Conservation (phyloP, 2,113 vertebrate genomes). For the Cheirogaleus medius region DNA sequence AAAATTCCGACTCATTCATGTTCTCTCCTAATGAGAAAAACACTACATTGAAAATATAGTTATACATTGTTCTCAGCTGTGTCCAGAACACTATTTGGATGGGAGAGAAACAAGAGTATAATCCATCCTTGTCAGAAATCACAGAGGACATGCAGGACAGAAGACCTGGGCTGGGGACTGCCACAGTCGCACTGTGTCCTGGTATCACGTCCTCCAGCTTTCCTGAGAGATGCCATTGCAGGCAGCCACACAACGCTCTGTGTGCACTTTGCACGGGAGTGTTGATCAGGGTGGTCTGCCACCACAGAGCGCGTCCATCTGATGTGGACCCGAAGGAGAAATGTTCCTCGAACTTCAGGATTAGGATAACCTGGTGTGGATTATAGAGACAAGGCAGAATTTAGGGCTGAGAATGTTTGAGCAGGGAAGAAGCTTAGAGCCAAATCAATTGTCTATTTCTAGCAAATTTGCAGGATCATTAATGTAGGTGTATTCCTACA, state of each 20-base stretch:
- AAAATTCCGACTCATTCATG: slow-evolving; percentile 64
- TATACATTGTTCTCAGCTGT: slow-evolving; percentile 30
- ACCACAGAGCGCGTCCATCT: background rate
- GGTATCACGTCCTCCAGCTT: background rate
- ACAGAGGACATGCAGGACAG: background rate
- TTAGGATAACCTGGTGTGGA: background rate
- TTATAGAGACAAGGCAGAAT: background rate
- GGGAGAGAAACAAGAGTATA: background rate
- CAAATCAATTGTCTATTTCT: background rate
- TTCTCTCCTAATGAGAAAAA: slow-evolving; percentile 66
- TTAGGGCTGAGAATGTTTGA: background rate
- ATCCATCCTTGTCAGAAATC: background rate
- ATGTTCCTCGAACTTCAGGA: background rate
- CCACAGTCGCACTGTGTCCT: background rate
- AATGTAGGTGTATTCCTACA: background rate
- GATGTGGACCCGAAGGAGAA: background rate
- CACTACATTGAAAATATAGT: slow-evolving; percentile 33
- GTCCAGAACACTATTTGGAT: slow-evolving; percentile 40
- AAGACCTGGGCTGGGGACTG: background rate
- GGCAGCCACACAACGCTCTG: background rate
- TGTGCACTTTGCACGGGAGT: background rate
- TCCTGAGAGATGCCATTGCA: background rate
- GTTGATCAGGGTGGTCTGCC: background rate
- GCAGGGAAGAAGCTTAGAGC: background rate
- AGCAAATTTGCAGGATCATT: background rate